Conservation (phyloP, 2,113 vertebrate genomes). For the Psammodynastes pulverulentus region DNA sequence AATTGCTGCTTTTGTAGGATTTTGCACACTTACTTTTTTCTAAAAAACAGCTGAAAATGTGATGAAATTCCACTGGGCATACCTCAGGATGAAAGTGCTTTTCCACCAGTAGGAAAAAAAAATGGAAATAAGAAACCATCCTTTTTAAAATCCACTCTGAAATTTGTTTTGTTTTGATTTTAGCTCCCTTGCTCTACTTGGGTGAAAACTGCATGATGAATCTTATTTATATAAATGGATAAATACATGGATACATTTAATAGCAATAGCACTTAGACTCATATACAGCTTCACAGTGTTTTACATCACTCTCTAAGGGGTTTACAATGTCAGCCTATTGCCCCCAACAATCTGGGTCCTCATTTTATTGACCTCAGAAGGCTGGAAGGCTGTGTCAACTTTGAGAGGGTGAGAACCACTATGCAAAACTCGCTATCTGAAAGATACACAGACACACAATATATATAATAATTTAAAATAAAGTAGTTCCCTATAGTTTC, state of each 20-base stretch:
- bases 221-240: no score
- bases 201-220: not conserved
- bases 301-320: no score
- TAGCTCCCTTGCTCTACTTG: not conserved
- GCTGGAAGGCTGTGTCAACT: no score
- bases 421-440: not conserved
- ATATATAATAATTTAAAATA: no score
- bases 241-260: not conserved
- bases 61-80: not conserved
- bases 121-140: not conserved
- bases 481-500: not conserved
- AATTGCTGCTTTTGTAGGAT: not conserved
- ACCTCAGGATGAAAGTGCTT: not conserved
- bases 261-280: no score
- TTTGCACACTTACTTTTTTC: not conserved
- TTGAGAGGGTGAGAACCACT: not conserved
- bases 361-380: no score
- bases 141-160: not conserved
- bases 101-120: not conserved
- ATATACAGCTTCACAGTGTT: no score
- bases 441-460: not conserved
- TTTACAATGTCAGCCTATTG: no score
- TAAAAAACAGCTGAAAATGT: not conserved
- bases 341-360: no score
- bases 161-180: not conserved